Percentiles rank a stretch among this genome's conserved stretches.
phyloP scores from a whole-genome alignment of 2,888 invertebrate genomes.

The Campaea margaritaria region DNA sequence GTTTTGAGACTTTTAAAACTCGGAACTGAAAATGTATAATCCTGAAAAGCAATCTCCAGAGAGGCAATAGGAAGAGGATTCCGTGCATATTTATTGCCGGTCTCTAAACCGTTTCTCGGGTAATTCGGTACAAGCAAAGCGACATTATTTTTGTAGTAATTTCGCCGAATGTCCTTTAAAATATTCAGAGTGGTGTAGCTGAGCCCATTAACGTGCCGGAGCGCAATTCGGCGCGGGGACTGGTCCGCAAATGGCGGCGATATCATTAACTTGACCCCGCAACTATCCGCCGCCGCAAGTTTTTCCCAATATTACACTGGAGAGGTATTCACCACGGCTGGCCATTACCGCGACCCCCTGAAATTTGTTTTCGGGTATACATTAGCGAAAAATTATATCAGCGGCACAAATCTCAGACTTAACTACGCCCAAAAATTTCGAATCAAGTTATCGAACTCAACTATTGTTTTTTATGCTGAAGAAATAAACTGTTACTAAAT shows the following conservation, averaged over 20 bases:
- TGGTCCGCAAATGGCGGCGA: conserved; percentile 82
- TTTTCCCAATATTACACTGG: conserved; percentile 81
- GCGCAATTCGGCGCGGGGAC: conserved; percentile 79
- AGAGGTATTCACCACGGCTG: conserved; percentile 68
- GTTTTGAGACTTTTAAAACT: conserved; percentile 33
- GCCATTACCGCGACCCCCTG: conserved; percentile 50
- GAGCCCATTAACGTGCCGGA: conserved; percentile 81
- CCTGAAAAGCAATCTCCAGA: conserved; percentile 77
- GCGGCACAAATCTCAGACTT: background rate
- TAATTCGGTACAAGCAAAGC: conserved; percentile 83
- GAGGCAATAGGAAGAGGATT: conserved; percentile 79
- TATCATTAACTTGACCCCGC: conserved; percentile 83
- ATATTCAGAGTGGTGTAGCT: conserved; percentile 83
- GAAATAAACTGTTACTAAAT: too few species aligned
- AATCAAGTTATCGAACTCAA: too few species aligned
- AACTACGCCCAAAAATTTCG: too few species aligned
- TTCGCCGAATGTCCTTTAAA: conserved; percentile 84
- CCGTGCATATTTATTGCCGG: conserved; percentile 80
- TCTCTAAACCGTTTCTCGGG: conserved; percentile 81
- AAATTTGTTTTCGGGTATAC: conserved; percentile 58
- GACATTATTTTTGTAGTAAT: conserved; percentile 85
- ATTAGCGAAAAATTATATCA: background rate
- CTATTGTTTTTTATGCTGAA: too few species aligned
- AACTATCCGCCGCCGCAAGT: conserved; percentile 79
- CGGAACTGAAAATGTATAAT: conserved; percentile 69